Base-by-base conservation (phyloP, 2,113 vertebrate genomes). In the Tachycineta bicolor region DNA sequence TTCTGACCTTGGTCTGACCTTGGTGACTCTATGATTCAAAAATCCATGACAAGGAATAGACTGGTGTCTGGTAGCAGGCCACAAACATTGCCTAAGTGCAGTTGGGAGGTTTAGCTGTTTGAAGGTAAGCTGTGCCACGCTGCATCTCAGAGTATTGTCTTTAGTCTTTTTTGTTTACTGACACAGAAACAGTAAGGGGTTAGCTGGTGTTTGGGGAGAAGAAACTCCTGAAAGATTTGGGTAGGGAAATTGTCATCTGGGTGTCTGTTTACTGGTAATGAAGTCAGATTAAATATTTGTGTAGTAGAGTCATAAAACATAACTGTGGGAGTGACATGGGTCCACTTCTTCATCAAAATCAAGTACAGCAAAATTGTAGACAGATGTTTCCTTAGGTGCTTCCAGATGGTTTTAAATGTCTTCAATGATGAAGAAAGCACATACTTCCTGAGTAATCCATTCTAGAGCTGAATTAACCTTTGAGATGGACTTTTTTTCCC, bases 1-100 rank as follows among this genome's bases (percentile, higher is more conserved):
- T 55, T 75, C 41, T 41, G 34, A 62, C 24, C 8, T 76, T 41
- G 41, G 13, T 55, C 41, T 41, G 34, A 62, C 24, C 8, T 76
- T 41, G 41, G 11, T 55, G 31, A 76, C 15, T 55, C 29, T 26
- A 2, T 31, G 21, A 49, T 55, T 76, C 29, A 55, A 22, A 83
- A 52, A 16, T 62, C 23, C 25, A 9, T 26, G 29, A 23, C 33
- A 7, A 7, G 18, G 26, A 44, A 76, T 68, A 33, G 56, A 10
- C 6, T 0, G 0, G 16, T 26, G 10, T 22, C 39, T 11, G 1
- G 12, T 21, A 53, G 9, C n/a, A 15, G 6, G 17, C 14, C 28
- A 56, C 37, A 81, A 49, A 44, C 6, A 8, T 12, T 70, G 29
- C 5, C 28, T n/a, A 15, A n/a, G 10, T 12, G 18, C 24, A 56